Evolutionary conservation across 92 coral and sea anemone genomes (phyloP).

Genomic region (Pocillopora meandrina): DNA sequence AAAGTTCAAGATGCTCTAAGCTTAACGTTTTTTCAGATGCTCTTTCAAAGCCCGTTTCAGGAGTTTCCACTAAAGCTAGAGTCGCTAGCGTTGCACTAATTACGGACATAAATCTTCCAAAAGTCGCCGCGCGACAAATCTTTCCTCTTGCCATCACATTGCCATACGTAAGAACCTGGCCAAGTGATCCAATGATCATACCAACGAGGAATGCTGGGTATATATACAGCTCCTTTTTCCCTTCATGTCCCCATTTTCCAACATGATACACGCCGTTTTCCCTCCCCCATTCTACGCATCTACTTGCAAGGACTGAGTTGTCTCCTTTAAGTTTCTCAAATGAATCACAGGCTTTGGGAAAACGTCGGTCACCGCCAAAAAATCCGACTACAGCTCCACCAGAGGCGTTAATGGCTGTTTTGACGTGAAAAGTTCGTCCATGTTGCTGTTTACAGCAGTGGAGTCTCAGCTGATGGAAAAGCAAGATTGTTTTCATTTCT

Average conservation of each 20-base stretch:
- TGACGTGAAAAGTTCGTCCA: slow-evolving; percentile 19
- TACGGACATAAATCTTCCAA: slow-evolving; percentile 48
- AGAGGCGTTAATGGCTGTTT: slow-evolving; percentile 10
- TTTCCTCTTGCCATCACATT: slow-evolving; percentile 39
- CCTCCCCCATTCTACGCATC: slow-evolving; percentile 33
- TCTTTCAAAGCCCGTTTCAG: no score
- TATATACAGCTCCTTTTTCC: slow-evolving; percentile 7
- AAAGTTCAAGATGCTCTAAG: no score
- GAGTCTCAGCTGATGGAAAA: slow-evolving; percentile 42
- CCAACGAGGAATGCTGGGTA: slow-evolving; percentile 4
- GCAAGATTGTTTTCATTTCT: slow-evolving; percentile 9
- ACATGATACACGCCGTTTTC: background rate
- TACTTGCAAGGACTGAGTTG: slow-evolving; percentile 21
- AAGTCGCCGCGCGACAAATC: background rate
- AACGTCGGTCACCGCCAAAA: background rate
- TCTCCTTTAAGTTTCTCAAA: slow-evolving; percentile 18
- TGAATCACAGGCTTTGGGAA: slow-evolving; percentile 29
- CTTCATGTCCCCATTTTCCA: slow-evolving; percentile 5
- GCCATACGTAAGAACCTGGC: background rate
- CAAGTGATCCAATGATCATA: slow-evolving; percentile 26
- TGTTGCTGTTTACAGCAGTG: slow-evolving; percentile 38
- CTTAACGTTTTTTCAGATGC: no score
- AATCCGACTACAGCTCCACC: background rate
- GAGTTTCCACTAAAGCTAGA: no score
- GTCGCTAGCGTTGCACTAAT: background rate